Evolutionary conservation across 2,888 invertebrate species (phyloP).

Genomic region (Tubulanus polymorphus): DNA sequence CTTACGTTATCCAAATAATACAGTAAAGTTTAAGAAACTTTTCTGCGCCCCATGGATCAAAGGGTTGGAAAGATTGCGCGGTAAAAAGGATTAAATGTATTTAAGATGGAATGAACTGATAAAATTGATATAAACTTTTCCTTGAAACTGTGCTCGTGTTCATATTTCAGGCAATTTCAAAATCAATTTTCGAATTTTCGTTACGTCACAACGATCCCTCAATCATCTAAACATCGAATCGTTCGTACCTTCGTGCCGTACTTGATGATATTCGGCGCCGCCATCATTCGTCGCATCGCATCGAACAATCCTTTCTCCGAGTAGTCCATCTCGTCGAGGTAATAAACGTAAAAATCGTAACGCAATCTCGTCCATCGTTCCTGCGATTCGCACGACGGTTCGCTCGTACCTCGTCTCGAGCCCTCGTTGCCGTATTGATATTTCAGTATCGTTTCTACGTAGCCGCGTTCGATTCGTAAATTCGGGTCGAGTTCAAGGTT

Average conservation of each 20-base stretch:
- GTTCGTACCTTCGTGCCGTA: slow-evolving; percentile 26
- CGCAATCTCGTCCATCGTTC: slow-evolving; percentile 42
- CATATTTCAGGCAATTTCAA: not conserved
- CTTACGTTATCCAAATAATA: no score
- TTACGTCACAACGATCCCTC: slow-evolving; percentile 3
- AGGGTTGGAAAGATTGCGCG: no score
- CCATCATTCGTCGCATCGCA: slow-evolving; percentile 63
- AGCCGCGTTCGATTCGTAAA: slow-evolving; percentile 44
- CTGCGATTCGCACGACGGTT: slow-evolving; percentile 34
- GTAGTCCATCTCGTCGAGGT: slow-evolving; percentile 61
- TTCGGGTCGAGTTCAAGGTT: slow-evolving; percentile 61
- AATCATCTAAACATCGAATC: no score
- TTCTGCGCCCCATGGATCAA: no score
- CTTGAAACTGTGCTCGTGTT: no score
- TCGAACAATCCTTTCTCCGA: slow-evolving; percentile 60
- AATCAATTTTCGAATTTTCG: slow-evolving; percentile 1
- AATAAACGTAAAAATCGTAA: slow-evolving; percentile 63
- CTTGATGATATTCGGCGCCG: slow-evolving; percentile 32
- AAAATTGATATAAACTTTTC: no score
- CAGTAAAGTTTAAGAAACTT: no score
- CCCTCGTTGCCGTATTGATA: slow-evolving; percentile 57
- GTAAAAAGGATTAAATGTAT: no score
- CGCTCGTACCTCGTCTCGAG: slow-evolving; percentile 36
- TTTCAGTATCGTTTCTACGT: slow-evolving; percentile 58
- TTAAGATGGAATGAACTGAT: no score